Conservation (phyloP, 2,113 vertebrate species). For the Anser cygnoides region DNA sequence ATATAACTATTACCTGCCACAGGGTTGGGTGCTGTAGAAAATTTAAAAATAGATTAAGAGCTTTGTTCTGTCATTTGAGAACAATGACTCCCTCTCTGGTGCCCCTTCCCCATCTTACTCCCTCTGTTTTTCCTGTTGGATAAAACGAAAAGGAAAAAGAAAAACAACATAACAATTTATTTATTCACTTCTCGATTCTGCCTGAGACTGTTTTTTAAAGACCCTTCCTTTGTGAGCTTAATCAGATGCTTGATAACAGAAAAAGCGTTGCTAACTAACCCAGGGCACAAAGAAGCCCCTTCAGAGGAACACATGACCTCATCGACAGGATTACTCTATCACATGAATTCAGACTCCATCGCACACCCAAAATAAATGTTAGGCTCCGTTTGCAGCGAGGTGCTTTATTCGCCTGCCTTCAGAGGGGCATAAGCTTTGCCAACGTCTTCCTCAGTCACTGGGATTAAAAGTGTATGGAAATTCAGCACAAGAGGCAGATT, state of each 20-base stretch:
- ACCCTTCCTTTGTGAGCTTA: constrained; percentile 49
- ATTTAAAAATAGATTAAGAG: background rate
- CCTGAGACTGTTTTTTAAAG: constrained; percentile 22
- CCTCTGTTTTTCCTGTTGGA: background rate
- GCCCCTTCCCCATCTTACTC: background rate
- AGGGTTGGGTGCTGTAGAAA: background rate
- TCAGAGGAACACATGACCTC: constrained; percentile 63
- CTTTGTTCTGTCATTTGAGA: background rate
- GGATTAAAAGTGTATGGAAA: background rate
- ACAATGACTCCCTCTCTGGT: background rate
- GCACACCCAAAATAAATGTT: constrained; percentile 16
- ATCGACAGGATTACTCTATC: constrained; percentile 44
- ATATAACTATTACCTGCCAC: background rate
- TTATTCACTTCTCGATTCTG: constrained; percentile 37
- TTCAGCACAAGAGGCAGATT: background rate
- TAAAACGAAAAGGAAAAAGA: background rate
- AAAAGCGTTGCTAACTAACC: constrained; percentile 63
- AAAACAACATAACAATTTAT: background rate
- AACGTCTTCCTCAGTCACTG: background rate
- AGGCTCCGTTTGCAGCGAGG: background rate
- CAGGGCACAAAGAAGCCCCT: constrained; percentile 45
- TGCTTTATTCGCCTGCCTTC: background rate
- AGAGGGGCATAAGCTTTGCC: background rate
- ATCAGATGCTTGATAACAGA: constrained; percentile 66
- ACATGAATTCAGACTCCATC: constrained; percentile 44